phyloP scores from a whole-genome alignment of 2,797 vertebrate genomes.

The Paramormyrops hopkinsi region DNA sequence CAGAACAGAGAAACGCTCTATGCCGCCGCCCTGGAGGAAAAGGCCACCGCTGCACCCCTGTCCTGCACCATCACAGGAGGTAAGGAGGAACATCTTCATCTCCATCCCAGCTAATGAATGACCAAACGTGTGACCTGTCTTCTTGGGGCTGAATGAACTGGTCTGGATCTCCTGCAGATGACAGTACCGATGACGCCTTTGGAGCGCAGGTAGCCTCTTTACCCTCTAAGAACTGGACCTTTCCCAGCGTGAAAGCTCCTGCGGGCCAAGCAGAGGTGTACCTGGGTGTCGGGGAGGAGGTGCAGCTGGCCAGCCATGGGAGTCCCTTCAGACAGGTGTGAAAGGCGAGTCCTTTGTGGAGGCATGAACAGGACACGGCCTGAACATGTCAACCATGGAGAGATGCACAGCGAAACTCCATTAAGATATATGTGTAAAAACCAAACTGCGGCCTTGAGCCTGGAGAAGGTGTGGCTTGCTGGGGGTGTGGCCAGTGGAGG shows the following conservation, averaged over 20 bases:
- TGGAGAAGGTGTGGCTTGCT: not conserved
- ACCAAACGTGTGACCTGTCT: not conserved
- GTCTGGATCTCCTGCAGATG: conserved; percentile 26
- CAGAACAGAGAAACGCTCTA: conserved; percentile 55
- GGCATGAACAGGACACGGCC: not conserved
- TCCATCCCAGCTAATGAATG: not conserved
- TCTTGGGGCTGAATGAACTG: not conserved
- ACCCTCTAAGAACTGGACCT: conserved; percentile 84
- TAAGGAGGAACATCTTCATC: conserved; percentile 33
- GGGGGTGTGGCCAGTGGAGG: not conserved
- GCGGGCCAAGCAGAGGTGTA: conserved; percentile 71
- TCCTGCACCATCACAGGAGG: conserved; percentile 64
- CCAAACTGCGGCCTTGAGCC: not conserved
- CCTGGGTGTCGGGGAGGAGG: conserved; percentile 38
- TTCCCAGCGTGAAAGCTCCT: conserved; percentile 79
- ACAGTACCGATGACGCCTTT: conserved; percentile 50
- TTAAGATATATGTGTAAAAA: not conserved
- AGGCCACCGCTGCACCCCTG: conserved; percentile 37
- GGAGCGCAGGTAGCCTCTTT: conserved; percentile 59
- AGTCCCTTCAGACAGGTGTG: conserved; percentile 64
- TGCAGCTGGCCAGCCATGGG: conserved; percentile 46
- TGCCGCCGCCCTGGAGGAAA: conserved; percentile 57
- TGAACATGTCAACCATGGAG: not conserved
- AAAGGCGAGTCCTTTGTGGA: not conserved
- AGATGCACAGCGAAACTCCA: not conserved